These are phyloP conservation scores for Enteromius treurensis DNA, from an alignment of 2,797 vertebrate genomes.

Conservation along the genomic window DNA sequence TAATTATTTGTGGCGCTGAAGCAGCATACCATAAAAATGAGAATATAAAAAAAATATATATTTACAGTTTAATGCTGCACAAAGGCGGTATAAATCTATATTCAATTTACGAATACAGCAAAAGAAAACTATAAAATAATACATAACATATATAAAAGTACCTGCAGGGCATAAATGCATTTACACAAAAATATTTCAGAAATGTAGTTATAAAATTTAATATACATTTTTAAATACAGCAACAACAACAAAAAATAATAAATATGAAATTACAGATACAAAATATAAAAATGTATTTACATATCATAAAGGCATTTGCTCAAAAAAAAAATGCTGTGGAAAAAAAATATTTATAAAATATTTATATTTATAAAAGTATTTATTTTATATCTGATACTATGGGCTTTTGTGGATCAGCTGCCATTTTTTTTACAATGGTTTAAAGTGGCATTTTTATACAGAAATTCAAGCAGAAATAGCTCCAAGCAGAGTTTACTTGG, in stretches of 20 bases:
- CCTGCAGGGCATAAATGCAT: background rate
- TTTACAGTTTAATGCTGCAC: background rate
- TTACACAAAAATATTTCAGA: background rate
- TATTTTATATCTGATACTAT: background rate
- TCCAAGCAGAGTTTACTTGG: background rate
- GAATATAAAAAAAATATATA: background rate
- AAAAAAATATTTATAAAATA: background rate
- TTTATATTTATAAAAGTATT: too few relatives aligned
- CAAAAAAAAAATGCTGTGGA: background rate
- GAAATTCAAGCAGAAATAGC: background rate
- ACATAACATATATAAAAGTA: background rate
- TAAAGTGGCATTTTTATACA: background rate
- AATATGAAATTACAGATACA: background rate
- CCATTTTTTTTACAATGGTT: background rate
- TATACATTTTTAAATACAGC: background rate
- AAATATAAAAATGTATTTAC: background rate
- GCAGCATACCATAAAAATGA: background rate
- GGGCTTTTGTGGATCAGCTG: too few relatives aligned
- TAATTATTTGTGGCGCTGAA: background rate
- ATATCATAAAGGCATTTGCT: background rate
- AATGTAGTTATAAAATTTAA: background rate
- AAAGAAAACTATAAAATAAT: background rate
- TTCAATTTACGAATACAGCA: background rate
- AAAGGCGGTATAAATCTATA: background rate
- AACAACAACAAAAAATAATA: background rate